Percentiles rank a stretch among this genome's conserved stretches.
Conservation (phyloP, 2,113 vertebrate genomes). For the Phainopepla nitens region DNA sequence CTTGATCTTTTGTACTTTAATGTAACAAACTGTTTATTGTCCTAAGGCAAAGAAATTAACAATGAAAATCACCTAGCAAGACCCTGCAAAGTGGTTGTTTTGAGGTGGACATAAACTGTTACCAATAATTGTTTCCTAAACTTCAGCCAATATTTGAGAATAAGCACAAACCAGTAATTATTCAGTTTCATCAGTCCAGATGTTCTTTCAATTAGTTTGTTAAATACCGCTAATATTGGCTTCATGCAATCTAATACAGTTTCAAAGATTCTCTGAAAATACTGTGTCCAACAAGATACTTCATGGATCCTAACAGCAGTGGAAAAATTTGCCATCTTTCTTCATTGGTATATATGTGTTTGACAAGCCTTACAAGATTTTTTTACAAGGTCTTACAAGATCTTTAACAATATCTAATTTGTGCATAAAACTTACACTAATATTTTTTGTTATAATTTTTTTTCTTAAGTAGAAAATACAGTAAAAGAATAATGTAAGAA, state of each 20-base stretch:
- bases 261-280: not conserved
- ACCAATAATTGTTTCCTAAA: not conserved
- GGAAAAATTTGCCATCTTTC: not conserved
- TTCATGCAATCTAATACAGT: not conserved
- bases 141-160: not conserved
- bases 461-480: not conserved
- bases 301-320: not conserved
- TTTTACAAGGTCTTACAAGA: no score
- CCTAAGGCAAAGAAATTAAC: not conserved
- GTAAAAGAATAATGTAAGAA: not conserved
- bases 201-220: not conserved
- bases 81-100: not conserved
- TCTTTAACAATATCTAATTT: not conserved
- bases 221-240: not conserved
- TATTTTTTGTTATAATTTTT: not conserved
- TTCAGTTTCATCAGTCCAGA: not conserved
- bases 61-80: not conserved
- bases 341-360: not conserved
- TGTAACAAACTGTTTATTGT: not conserved
- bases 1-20: not conserved
- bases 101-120: not conserved
- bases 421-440: not conserved
- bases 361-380: not conserved
- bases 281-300: not conserved
- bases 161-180: not conserved